These are phyloP conservation scores for Montipora sp. DNA, from an alignment of 64 coral and sea anemone genomes.

Conservation along the genomic window DNA sequence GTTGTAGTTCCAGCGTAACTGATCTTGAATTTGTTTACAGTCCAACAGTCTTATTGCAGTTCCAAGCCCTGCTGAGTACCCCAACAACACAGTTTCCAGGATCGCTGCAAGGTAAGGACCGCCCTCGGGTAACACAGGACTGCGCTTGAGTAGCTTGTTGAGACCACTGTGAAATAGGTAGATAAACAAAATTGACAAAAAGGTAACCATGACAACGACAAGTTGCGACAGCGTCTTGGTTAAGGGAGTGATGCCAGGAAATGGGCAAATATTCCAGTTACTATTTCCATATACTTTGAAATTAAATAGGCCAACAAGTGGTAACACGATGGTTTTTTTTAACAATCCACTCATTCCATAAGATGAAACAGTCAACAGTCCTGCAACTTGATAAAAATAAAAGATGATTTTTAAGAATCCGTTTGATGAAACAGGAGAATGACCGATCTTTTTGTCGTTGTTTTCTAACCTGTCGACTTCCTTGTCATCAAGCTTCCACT, in stretches of 20 bases:
- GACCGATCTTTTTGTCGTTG: not conserved
- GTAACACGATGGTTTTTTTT: not conserved
- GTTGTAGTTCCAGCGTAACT: constrained; percentile 14
- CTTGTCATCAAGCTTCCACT: not conserved
- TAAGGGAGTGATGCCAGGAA: constrained; percentile 10
- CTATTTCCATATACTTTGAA: not conserved
- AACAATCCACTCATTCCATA: not conserved
- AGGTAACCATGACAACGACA: not conserved
- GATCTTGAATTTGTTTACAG: constrained; percentile 33
- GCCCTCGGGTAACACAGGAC: not conserved
- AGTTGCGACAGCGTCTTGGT: constrained; percentile 16
- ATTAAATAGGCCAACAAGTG: constrained; percentile 3
- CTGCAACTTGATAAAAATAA: constrained; percentile 72
- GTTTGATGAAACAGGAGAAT: not conserved
- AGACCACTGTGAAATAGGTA: constrained; percentile 33
- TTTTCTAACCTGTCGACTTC: not conserved
- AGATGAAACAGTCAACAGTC: constrained; percentile 2
- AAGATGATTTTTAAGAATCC: constrained; percentile 62
- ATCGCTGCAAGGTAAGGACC: constrained; percentile 60
- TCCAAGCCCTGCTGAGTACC: constrained; percentile 21
- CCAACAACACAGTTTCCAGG: constrained; percentile 55
- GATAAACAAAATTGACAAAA: not conserved
- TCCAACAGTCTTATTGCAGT: constrained; percentile 25
- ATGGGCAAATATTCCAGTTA: constrained; percentile 24
- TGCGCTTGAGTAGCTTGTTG: constrained; percentile 7